These are phyloP conservation scores for Helicoverpa zea DNA, from an alignment of 1,140 invertebrate genomes.

Conservation along the genomic window DNA sequence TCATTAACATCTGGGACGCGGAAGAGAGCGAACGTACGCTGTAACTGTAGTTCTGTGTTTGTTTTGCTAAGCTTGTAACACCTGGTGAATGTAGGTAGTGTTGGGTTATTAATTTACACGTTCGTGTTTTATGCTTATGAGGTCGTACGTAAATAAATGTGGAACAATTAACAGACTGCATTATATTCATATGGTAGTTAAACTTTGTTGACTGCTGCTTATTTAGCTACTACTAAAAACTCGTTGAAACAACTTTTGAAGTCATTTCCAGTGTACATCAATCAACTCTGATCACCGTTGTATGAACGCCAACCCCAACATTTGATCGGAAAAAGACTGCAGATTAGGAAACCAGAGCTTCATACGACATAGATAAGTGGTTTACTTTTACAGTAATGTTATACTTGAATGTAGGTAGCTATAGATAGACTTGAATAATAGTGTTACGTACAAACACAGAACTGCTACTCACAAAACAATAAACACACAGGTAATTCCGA, in stretches of 20 bases:
- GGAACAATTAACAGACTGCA: neutral
- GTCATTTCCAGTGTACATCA: too few relatives aligned
- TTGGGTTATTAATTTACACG: conserved; percentile 9
- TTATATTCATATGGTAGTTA: neutral
- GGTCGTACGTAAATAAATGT: neutral
- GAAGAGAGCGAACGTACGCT: conserved; percentile 5
- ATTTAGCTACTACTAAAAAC: too few relatives aligned
- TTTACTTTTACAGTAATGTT: too few relatives aligned
- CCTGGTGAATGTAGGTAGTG: conserved; percentile 14
- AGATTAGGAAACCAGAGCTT: too few relatives aligned
- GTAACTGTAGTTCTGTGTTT: conserved; percentile 32
- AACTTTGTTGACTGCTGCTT: too few relatives aligned
- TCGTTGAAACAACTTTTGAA: too few relatives aligned
- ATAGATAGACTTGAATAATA: too few relatives aligned
- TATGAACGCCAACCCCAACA: too few relatives aligned
- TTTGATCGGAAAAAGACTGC: too few relatives aligned
- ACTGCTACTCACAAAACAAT: conserved; percentile 13
- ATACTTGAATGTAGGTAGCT: too few relatives aligned
- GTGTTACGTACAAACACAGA: neutral
- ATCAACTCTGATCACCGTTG: too few relatives aligned
- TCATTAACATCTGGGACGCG: conserved; percentile 37
- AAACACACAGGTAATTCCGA: conserved; percentile 41
- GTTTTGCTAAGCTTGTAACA: conserved; percentile 35
- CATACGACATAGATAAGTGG: too few relatives aligned
- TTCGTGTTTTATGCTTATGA: neutral